These are phyloP conservation scores for Aphelocoma coerulescens DNA, from an alignment of 2,113 vertebrate genomes.

Conservation along the genomic window DNA sequence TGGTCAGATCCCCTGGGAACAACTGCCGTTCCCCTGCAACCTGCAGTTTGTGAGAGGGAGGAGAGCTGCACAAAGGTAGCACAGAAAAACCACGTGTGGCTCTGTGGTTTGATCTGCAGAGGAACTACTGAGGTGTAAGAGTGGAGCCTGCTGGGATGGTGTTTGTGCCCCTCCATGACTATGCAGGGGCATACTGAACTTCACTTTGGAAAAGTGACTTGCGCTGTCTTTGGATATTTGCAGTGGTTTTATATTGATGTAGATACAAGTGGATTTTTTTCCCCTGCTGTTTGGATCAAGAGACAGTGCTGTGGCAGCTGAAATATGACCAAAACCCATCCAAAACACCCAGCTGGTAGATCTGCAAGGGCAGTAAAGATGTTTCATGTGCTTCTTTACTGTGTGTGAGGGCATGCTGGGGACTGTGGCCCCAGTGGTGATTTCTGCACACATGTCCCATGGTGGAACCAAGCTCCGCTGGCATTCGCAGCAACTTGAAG, in stretches of 20 bases:
- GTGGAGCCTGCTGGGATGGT: neutral
- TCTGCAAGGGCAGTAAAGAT: neutral
- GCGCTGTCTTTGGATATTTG: neutral
- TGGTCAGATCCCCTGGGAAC: neutral
- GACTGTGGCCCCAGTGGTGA: neutral
- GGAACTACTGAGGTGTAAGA: neutral
- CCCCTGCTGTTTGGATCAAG: neutral
- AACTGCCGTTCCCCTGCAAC: neutral
- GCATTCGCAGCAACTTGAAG: neutral
- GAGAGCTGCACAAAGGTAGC: neutral
- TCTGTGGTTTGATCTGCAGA: neutral
- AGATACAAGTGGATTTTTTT: neutral
- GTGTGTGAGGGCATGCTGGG: neutral
- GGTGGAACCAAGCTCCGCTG: neutral
- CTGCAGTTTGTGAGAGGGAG: neutral
- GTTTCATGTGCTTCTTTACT: neutral
- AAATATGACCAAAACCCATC: neutral
- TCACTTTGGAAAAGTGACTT: neutral
- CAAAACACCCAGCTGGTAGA: neutral
- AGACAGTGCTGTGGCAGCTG: neutral
- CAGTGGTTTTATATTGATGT: neutral
- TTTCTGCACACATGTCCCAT: neutral
- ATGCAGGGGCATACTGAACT: neutral
- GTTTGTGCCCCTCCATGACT: neutral
- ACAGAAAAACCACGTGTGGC: rapidly evolving